These are phyloP conservation scores for Manis crassicaudata DNA, from an alignment of 2,797 vertebrate genomes.

Conservation along the genomic window DNA sequence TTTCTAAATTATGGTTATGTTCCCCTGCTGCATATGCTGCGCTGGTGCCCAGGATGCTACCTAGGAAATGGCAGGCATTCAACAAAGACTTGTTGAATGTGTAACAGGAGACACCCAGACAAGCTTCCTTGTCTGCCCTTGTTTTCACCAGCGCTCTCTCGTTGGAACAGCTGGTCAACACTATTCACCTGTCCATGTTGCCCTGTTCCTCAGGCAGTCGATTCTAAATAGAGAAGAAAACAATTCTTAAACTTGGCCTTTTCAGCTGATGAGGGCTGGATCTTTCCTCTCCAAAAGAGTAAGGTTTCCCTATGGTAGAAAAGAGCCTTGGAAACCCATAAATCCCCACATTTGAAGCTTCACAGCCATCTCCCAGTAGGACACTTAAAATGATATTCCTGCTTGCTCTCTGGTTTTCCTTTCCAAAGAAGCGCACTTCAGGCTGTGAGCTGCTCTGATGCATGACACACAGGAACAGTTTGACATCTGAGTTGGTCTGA, in stretches of 20 bases:
- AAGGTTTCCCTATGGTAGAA: background rate
- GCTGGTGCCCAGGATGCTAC: background rate
- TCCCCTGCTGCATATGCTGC: rapidly evolving
- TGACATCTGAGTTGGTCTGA: background rate
- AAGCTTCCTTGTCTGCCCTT: background rate
- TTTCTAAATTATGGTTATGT: background rate
- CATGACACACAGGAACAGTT: background rate
- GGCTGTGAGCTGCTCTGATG: background rate
- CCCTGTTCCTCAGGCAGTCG: background rate
- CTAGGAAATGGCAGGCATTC: background rate
- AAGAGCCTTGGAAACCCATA: background rate
- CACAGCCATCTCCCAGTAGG: background rate
- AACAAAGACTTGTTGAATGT: background rate
- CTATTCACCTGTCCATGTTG: background rate
- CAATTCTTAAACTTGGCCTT: background rate
- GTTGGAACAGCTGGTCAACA: rapidly evolving
- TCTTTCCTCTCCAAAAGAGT: background rate
- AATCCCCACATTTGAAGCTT: background rate
- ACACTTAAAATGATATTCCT: background rate
- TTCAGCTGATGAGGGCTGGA: background rate
- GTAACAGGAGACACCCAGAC: background rate
- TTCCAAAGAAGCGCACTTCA: background rate
- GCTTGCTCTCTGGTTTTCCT: background rate
- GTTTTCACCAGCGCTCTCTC: background rate
- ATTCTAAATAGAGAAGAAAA: background rate